These are phyloP conservation scores for Andrena haemorrhoa DNA, from an alignment of 2,888 invertebrate species.

Conservation along the genomic window DNA sequence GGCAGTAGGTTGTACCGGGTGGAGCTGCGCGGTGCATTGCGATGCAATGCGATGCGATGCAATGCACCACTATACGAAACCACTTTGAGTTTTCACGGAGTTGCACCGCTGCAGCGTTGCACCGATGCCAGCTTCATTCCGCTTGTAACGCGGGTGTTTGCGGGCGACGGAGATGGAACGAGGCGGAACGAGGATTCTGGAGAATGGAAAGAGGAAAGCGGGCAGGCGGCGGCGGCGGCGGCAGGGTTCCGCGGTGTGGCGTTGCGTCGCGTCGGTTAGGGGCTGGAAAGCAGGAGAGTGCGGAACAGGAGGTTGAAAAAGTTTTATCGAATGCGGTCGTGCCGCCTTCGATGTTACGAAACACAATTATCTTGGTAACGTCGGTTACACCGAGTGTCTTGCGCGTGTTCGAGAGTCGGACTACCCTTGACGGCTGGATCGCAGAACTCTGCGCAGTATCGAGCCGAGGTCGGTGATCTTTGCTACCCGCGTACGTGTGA, in stretches of 20 bases:
- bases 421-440: slow-evolving; percentile 26
- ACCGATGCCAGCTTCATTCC: slow-evolving; percentile 44
- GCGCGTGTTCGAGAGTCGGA: slow-evolving; percentile 21
- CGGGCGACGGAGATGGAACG: slow-evolving; percentile 18
- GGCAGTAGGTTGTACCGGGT: background rate
- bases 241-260: too few species aligned
- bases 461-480: slow-evolving; percentile 62
- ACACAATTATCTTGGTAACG: slow-evolving; percentile 77
- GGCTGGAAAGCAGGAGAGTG: slow-evolving; percentile 15
- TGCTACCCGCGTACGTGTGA: slow-evolving; percentile 42
- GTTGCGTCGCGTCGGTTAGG: background rate
- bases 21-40: slow-evolving; percentile 20
- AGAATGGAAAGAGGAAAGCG: slow-evolving; percentile 18
- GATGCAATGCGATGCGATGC: slow-evolving; percentile 51
- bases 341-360: slow-evolving; percentile 67
- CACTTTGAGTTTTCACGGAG: slow-evolving; percentile 64
- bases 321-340: slow-evolving; percentile 76
- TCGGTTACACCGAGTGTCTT: slow-evolving; percentile 49
- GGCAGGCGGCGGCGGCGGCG: background rate
- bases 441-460: slow-evolving; percentile 41
- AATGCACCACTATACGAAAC: slow-evolving; percentile 55
- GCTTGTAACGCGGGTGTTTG: slow-evolving; percentile 35
- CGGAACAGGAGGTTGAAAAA: slow-evolving; percentile 67
- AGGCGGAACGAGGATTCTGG: slow-evolving; percentile 21
- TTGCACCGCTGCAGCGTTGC: slow-evolving; percentile 42